Conservation (phyloP, 2,113 vertebrate genomes). For the Dasyprocta punctata region DNA sequence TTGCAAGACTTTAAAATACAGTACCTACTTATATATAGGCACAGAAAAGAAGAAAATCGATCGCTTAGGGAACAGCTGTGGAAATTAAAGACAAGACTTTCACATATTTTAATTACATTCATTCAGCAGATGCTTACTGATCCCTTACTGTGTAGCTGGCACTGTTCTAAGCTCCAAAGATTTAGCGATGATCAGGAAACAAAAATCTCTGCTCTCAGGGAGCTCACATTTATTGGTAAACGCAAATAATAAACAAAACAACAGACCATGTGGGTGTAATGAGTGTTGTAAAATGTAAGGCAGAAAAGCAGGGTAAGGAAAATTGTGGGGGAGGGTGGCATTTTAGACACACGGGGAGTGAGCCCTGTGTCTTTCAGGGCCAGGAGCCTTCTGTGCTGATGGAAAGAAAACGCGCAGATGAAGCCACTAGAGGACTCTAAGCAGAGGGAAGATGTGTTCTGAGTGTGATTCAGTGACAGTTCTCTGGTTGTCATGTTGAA, state of each 20-base stretch:
- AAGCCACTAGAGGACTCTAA: neutral
- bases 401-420: neutral
- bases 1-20: neutral
- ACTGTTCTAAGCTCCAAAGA: neutral
- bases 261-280: neutral
- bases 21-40: neutral
- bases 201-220: neutral
- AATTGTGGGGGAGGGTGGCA: neutral
- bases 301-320: neutral
- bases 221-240: neutral
- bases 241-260: neutral
- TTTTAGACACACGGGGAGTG: neutral
- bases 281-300: neutral
- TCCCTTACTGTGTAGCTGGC: neutral
- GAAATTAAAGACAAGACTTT: neutral
- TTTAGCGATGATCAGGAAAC: neutral
- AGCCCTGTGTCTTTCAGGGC: neutral
- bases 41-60: neutral
- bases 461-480: neutral
- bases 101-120: neutral
- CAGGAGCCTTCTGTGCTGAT: neutral
- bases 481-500: neutral
- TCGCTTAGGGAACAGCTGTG: neutral
- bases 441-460: neutral
- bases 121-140: neutral